Evolutionary conservation across 2,888 invertebrate genomes (phyloP).

Genomic region (Drosophila subquinaria): DNA sequence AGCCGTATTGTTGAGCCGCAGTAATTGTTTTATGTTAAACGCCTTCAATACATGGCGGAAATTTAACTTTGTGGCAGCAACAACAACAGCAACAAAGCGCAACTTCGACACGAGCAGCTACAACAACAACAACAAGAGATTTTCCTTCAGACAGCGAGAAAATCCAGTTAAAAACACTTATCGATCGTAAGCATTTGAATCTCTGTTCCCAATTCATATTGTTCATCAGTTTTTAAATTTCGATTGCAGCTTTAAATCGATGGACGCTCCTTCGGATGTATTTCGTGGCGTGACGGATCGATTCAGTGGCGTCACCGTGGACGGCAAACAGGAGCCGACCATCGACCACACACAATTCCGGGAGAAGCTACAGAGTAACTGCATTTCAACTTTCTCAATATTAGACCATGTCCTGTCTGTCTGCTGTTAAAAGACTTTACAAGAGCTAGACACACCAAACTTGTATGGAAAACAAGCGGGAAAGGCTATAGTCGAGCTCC

Average conservation of each 20-base stretch:
- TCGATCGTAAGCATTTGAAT: conserved; percentile 32
- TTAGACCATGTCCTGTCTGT: no score
- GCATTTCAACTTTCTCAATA: background rate
- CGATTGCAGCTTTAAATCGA: conserved; percentile 46
- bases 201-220: background rate
- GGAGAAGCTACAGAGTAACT: conserved; percentile 51
- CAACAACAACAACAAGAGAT: background rate
- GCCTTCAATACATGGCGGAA: conserved; percentile 60
- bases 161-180: background rate
- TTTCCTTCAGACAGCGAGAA: background rate
- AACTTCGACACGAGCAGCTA: conserved; percentile 4
- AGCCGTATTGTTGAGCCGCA: conserved; percentile 48
- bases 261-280: conserved; percentile 78
- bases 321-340: conserved; percentile 85
- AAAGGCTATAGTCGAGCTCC: no score
- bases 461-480: no score
- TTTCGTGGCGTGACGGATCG: conserved; percentile 88
- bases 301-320: conserved; percentile 91
- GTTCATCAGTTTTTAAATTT: background rate
- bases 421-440: no score
- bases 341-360: conserved; percentile 86
- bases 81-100: conserved; percentile 17
- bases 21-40: conserved; percentile 58
- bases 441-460: no score
- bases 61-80: conserved; percentile 1